Evolutionary conservation across 2,888 invertebrate species (phyloP).

Genomic region (Drosophila antonietae): DNA sequence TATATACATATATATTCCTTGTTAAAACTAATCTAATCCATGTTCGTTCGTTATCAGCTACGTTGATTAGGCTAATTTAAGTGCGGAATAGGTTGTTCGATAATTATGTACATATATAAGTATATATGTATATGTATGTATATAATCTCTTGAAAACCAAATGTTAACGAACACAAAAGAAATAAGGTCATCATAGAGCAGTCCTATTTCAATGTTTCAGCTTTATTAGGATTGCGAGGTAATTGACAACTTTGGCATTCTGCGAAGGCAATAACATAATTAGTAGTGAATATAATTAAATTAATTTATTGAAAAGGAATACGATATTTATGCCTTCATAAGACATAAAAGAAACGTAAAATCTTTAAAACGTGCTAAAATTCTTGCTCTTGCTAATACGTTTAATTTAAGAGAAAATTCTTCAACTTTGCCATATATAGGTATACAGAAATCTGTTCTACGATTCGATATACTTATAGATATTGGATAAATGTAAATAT

Average conservation of each 20-base stretch:
- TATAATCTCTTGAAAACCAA: not conserved
- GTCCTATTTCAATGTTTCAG: not conserved
- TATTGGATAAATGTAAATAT: conserved; percentile 51
- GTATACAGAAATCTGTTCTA: too few species aligned
- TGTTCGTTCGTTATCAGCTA: too few species aligned
- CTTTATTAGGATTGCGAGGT: conserved; percentile 11
- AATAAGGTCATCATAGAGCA: conserved; percentile 15
- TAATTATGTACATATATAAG: not conserved
- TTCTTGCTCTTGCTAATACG: too few species aligned
- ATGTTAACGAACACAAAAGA: not conserved
- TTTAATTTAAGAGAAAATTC: not conserved
- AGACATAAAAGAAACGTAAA: not conserved
- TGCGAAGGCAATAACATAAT: conserved; percentile 5
- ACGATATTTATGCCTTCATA: not conserved
- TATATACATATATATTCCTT: not conserved
- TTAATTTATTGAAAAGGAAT: not conserved
- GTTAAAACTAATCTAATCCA: too few species aligned
- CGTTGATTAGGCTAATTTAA: too few species aligned
- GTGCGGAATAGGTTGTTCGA: too few species aligned
- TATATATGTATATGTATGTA: not conserved
- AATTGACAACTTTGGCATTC: conserved; percentile 15
- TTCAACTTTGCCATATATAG: not conserved
- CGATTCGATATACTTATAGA: not conserved
- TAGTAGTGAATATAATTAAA: not conserved
- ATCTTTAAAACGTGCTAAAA: not conserved